Percentiles rank a stretch among this genome's conserved stretches.
Evolutionary conservation across 2,888 invertebrate species (phyloP).

Genomic region (Eilema griseolum): DNA sequence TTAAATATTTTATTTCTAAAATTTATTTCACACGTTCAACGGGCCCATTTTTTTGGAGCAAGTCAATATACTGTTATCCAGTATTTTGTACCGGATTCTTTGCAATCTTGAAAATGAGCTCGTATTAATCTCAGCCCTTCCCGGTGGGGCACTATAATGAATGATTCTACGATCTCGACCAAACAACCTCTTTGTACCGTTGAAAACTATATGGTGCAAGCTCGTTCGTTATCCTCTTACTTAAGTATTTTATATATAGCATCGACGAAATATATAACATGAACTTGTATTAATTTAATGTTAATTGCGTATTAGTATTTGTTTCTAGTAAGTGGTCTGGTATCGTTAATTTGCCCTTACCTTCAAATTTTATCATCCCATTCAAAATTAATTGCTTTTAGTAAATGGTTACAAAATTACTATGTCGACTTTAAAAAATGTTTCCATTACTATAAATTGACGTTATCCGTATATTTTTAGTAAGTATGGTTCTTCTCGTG

Average conservation of each 20-base stretch:
- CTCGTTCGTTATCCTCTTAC: conserved; percentile 29
- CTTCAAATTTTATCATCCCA: background rate
- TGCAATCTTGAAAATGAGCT: conserved; percentile 48
- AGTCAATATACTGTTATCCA: conserved; percentile 35
- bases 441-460: background rate
- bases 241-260: conserved; percentile 5
- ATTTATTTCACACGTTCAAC: conserved; percentile 11
- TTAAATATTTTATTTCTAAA: background rate
- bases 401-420: background rate
- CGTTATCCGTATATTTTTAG: background rate
- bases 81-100: conserved; percentile 27
- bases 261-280: background rate
- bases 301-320: background rate
- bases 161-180: conserved; percentile 57
- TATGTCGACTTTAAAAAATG: no score
- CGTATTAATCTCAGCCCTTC: conserved; percentile 61
- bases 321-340: no score
- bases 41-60: conserved; percentile 8
- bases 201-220: conserved; percentile 55
- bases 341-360: no score
- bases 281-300: background rate
- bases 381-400: background rate
- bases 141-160: conserved; percentile 62
- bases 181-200: conserved; percentile 58
- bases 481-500: background rate